These are phyloP conservation scores for Colletes gigas DNA, from an alignment of 1,140 invertebrate species.

Conservation along the genomic window DNA sequence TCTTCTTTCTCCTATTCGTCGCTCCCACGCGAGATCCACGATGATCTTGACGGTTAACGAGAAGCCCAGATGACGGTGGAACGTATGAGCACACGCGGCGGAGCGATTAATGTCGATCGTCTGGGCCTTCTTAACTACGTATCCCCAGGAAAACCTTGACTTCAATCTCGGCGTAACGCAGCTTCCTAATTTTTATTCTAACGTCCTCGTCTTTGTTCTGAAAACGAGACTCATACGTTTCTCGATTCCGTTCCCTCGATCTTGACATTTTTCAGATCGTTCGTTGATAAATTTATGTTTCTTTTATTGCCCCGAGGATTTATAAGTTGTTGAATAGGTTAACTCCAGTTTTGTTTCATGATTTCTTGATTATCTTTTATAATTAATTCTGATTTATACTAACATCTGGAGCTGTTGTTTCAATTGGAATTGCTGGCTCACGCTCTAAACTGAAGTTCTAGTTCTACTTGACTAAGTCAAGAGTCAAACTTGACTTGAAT, in stretches of 20 bases:
- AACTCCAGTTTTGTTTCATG: neutral
- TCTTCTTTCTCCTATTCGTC: neutral
- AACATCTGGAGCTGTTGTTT: neutral
- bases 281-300: no score
- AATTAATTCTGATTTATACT: no score
- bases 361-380: no score
- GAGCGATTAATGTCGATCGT: conserved; percentile 22
- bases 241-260: no score
- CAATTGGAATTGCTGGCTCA: no score
- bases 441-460: no score
- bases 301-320: no score
- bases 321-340: neutral
- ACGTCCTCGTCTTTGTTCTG: neutral
- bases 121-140: conserved; percentile 2
- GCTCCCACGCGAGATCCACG: neutral
- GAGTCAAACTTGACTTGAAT: no score
- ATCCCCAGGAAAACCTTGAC: neutral
- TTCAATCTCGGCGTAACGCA: neutral
- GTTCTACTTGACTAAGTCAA: no score
- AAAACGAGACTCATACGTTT: no score
- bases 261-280: no score
- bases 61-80: conserved; percentile 9
- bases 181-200: neutral
- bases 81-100: neutral
- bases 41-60: neutral